phyloP scores from a whole-genome alignment of 2,888 invertebrate genomes.

The Argyresthia goedartella region DNA sequence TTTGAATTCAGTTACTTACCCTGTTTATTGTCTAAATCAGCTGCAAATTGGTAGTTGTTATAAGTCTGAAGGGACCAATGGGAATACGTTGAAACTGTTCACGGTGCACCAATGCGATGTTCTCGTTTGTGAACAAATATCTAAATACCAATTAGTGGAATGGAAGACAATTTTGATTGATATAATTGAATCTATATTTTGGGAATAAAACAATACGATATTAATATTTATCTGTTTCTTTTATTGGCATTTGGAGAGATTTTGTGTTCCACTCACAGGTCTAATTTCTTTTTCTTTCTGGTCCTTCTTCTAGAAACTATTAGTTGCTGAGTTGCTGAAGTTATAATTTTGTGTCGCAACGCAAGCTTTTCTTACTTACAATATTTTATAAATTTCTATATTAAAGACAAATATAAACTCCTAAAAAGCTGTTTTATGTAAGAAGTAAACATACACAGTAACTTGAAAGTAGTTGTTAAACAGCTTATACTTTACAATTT shows the following conservation, averaged over 20 bases:
- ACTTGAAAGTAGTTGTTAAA: no score
- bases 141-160: no score
- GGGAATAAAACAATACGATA: not conserved
- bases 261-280: not conserved
- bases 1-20: no score
- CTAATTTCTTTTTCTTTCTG: not conserved
- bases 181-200: no score
- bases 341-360: not conserved
- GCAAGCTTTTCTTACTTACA: not conserved
- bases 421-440: slow-evolving; percentile 19
- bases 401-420: slow-evolving; percentile 8
- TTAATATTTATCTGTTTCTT: not conserved
- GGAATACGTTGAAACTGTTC: no score
- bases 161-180: no score
- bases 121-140: no score
- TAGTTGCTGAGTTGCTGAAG: not conserved
- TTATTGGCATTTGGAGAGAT: not conserved
- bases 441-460: slow-evolving; percentile 16
- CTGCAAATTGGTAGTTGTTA: no score
- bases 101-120: no score
- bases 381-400: not conserved
- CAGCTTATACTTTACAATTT: slow-evolving; percentile 36
- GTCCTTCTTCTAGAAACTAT: not conserved
- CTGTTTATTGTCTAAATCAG: no score
- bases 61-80: no score